phyloP scores from a whole-genome alignment of 2,113 vertebrate species.

The Tricholaema leucomelas region DNA sequence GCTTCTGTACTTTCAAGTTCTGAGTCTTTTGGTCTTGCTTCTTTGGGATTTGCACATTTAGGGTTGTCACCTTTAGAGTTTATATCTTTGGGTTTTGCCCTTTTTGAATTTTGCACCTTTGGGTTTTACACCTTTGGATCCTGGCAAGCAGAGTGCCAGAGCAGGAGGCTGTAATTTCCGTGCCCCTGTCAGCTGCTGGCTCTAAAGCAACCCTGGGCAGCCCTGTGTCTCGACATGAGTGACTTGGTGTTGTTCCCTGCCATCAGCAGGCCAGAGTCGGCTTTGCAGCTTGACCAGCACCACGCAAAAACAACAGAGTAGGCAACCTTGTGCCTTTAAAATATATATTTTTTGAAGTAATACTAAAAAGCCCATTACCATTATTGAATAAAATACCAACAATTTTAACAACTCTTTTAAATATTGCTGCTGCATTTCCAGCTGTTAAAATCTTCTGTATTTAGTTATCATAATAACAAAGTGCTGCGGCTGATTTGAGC shows the following conservation, averaged over 20 bases:
- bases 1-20: neutral
- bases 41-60: neutral
- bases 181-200: neutral
- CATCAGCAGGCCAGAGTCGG: neutral
- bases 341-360: neutral
- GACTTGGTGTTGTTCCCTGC: neutral
- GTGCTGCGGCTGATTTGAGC: conserved; percentile 76
- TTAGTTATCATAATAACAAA: conserved; percentile 77
- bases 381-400: conserved; percentile 70
- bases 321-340: conserved; percentile 56
- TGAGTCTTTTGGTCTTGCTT: neutral
- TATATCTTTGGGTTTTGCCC: neutral
- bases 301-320: neutral
- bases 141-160: neutral
- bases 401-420: conserved; percentile 73
- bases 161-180: neutral
- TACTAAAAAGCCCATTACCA: conserved; percentile 50
- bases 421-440: conserved; percentile 76
- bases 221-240: neutral
- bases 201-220: neutral
- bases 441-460: conserved; percentile 77
- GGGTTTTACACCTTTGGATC: neutral
- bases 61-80: neutral
- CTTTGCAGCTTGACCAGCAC: neutral
- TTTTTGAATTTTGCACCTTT: neutral